Conservation (phyloP, 2,113 vertebrate genomes). For the Aramus guarauna region DNA sequence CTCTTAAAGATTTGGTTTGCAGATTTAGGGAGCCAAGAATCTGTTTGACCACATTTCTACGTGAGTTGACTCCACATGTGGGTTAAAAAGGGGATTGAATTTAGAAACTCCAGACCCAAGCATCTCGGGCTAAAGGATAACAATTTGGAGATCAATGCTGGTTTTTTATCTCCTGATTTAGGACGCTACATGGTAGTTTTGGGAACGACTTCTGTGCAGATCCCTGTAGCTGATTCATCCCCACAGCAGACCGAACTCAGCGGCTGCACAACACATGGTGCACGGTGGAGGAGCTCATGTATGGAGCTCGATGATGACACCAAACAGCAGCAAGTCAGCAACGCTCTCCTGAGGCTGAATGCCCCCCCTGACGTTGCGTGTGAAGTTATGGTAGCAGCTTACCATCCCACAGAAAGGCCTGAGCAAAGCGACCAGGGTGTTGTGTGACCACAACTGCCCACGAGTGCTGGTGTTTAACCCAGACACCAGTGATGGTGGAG, state of each 20-base stretch:
- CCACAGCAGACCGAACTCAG: too few relatives aligned
- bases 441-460: not conserved
- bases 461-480: not conserved
- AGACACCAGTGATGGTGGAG: not conserved
- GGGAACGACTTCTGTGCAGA: not conserved
- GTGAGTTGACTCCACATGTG: not conserved
- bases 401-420: not conserved
- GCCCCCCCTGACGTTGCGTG: not conserved
- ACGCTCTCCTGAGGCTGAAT: not conserved
- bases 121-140: not conserved
- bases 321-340: not conserved
- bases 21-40: not conserved
- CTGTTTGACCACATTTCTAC: not conserved
- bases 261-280: rapidly evolving
- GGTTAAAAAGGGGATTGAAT: not conserved
- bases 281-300: not conserved
- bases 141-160: not conserved
- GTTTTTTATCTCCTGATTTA: not conserved
- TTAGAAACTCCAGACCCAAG: not conserved
- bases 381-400: not conserved
- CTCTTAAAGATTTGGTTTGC: not conserved
- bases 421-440: not conserved
- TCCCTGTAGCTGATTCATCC: not conserved
- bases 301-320: not conserved
- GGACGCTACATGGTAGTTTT: not conserved